These are phyloP conservation scores for Tetranychus urticae DNA, from an alignment of 1,140 invertebrate species.

Conservation along the genomic window DNA sequence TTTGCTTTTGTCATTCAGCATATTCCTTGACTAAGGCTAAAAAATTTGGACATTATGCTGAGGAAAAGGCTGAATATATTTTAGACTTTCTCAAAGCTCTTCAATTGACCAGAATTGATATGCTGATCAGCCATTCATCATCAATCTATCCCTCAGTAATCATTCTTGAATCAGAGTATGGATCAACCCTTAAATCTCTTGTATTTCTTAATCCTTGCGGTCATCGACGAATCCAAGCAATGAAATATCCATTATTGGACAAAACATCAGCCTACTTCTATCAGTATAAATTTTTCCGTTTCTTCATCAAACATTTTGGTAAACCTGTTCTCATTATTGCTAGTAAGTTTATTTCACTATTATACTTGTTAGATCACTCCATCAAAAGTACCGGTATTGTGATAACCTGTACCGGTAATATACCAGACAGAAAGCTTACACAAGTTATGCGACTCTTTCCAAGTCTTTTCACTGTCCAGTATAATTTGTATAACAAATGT, in stretches of 20 bases:
- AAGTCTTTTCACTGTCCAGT: too few species aligned
- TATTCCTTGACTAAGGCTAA: background rate
- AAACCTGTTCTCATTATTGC: constrained; percentile 1
- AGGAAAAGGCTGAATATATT: constrained; percentile 10
- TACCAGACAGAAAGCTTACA: background rate
- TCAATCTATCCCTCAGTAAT: constrained; percentile 7
- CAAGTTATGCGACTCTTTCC: too few species aligned
- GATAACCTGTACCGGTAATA: too few species aligned
- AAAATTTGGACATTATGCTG: constrained; percentile 9
- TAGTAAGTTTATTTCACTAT: background rate
- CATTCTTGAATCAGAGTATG: constrained; percentile 2
- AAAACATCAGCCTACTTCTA: constrained; percentile 2
- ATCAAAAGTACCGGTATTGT: too few species aligned
- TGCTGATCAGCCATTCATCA: constrained; percentile 9
- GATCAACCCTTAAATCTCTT: constrained; percentile 4
- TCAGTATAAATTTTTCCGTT: constrained; percentile 6
- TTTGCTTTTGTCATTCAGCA: background rate
- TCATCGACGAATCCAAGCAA: constrained; percentile 4
- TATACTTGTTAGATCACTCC: background rate
- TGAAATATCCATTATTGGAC: constrained; percentile 6
- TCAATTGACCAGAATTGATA: constrained; percentile 7
- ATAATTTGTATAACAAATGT: background rate
- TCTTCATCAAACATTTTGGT: constrained; percentile 3
- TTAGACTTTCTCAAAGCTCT: constrained; percentile 11
- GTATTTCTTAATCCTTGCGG: constrained; percentile 9